Conservation (phyloP, 2,888 invertebrate species). For the Polyommatus iphigenia region DNA sequence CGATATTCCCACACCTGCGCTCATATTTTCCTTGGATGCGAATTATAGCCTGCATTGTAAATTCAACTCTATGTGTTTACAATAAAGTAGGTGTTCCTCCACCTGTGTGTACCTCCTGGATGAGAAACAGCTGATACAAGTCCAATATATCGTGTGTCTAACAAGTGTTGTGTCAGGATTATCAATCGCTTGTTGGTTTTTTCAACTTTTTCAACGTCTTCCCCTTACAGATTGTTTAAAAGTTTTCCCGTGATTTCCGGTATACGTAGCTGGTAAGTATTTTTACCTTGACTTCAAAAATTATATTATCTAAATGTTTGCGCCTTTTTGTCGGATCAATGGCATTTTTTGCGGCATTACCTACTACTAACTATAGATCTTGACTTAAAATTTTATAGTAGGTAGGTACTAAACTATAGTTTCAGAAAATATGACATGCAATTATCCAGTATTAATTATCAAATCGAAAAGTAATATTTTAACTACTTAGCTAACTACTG, state of each 20-base stretch:
- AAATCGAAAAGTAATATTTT: too few species aligned
- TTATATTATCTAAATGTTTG: too few species aligned
- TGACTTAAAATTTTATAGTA: too few species aligned
- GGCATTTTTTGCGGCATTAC: too few species aligned
- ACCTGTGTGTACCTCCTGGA: neutral
- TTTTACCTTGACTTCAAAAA: neutral
- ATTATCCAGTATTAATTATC: too few species aligned
- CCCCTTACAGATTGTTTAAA: neutral
- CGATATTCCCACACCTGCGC: neutral
- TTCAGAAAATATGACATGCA: too few species aligned
- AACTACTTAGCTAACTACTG: too few species aligned
- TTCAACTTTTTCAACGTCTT: conserved; percentile 28
- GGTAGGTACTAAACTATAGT: too few species aligned
- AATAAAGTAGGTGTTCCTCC: neutral
- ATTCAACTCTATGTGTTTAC: neutral
- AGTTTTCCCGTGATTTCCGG: neutral
- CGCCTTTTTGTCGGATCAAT: too few species aligned
- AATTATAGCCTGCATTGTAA: neutral
- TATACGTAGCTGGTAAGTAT: neutral
- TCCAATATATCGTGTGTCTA: conserved; percentile 32
- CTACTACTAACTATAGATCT: too few species aligned
- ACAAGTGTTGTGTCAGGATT: conserved; percentile 49
- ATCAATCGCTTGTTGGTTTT: conserved; percentile 62
- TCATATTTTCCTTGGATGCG: neutral
- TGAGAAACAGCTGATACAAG: conserved; percentile 29